Percentiles rank a stretch among this genome's conserved stretches.
phyloP scores from a whole-genome alignment of 2,888 invertebrate genomes.

The Spodoptera picta region DNA sequence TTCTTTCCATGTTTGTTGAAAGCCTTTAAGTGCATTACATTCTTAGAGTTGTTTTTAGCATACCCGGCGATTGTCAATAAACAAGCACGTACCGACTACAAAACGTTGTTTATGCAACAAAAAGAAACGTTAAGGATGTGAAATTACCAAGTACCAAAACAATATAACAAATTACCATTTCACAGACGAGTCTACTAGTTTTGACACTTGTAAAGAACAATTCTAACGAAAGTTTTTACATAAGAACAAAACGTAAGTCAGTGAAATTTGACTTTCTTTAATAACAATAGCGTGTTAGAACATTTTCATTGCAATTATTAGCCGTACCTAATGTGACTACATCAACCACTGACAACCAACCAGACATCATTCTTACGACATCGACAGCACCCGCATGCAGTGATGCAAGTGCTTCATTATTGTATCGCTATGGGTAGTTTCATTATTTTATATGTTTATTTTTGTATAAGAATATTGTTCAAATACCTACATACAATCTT shows the following conservation, averaged over 20 bases:
- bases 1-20: slow-evolving; percentile 33
- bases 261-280: slow-evolving; percentile 60
- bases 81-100: slow-evolving; percentile 3
- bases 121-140: slow-evolving; percentile 23
- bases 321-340: slow-evolving; percentile 42
- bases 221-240: slow-evolving; percentile 59
- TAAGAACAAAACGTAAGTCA: slow-evolving; percentile 52
- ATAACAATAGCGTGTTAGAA: slow-evolving; percentile 58
- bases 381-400: slow-evolving; percentile 31
- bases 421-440: not conserved
- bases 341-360: slow-evolving; percentile 12
- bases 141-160: slow-evolving; percentile 25
- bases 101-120: slow-evolving; percentile 22
- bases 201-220: slow-evolving; percentile 41
- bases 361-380: slow-evolving; percentile 26
- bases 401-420: slow-evolving; percentile 19
- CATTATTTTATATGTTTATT: slow-evolving; percentile 11
- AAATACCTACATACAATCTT: slow-evolving; percentile 3
- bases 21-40: slow-evolving; percentile 39
- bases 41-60: slow-evolving; percentile 14
- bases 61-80: slow-evolving; percentile 23
- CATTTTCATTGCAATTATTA: slow-evolving; percentile 58
- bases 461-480: not conserved
- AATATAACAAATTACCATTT: slow-evolving; percentile 46
- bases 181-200: slow-evolving; percentile 33